Percentiles rank a stretch among this genome's conserved stretches.
Evolutionary conservation across 2,797 vertebrate species (phyloP).

Genomic region (Pangasius djambal): DNA sequence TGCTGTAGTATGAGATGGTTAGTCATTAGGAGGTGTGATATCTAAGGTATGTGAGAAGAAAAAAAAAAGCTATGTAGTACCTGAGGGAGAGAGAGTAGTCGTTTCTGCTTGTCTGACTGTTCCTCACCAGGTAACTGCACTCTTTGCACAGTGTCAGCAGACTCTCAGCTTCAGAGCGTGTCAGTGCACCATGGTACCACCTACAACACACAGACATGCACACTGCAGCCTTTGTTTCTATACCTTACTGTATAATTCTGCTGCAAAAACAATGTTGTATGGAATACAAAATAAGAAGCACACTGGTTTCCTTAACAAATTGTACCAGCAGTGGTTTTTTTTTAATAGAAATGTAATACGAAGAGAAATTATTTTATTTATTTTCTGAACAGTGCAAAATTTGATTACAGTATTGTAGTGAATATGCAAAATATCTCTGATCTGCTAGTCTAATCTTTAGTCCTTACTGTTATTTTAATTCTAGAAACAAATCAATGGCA

Average conservation of each 20-base stretch:
- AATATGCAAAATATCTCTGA: background rate
- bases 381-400: background rate
- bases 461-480: background rate
- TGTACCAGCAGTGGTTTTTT: background rate
- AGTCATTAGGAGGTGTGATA: background rate
- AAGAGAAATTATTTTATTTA: background rate
- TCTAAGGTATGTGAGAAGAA: background rate
- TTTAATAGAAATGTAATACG: background rate
- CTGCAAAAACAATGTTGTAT: background rate
- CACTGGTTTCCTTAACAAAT: background rate
- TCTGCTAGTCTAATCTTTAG: background rate
- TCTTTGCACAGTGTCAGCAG: slow-evolving; percentile 90
- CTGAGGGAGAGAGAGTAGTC: slow-evolving; percentile 93
- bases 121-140: slow-evolving; percentile 93
- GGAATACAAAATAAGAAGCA: no score
- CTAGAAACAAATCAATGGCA: background rate
- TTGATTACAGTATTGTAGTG: background rate
- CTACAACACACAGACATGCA: slow-evolving; percentile 66
- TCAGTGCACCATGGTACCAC: slow-evolving; percentile 93
- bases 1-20: background rate
- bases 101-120: slow-evolving; percentile 85
- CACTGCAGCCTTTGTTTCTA: background rate
- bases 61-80: slow-evolving; percentile 65
- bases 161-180: slow-evolving; percentile 84
- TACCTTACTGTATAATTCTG: background rate